Evolutionary conservation across 2,888 invertebrate genomes (phyloP), one percentile per base, ranked within the genome.

Genomic region (Ectobius pallidus): DNA sequence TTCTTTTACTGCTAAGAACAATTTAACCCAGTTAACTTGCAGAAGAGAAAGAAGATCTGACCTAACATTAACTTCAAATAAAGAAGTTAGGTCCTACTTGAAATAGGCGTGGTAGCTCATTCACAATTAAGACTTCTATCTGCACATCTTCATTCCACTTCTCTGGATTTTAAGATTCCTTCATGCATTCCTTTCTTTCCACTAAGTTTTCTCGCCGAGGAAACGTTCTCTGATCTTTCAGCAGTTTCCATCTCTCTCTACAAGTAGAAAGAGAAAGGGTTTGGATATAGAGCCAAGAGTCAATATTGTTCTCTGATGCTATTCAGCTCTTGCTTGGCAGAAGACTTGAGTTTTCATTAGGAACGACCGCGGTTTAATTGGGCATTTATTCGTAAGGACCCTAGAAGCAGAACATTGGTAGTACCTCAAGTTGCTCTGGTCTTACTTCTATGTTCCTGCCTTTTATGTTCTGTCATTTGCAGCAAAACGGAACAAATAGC

Each of bases 41-140:
- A 14, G 25, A 52, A 7, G 9, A 25, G 52, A 6, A 52, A 1
- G 22, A 52, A 14, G 9, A 39, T 14, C 52, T 25, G 25, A 52
- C 52, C 52, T 52, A 22, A 52, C 52, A 25, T 52, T 52, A 52
- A 14, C 2, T 52, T 1, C 20, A 52, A 52, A 25, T 52, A 25
- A 52, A 52, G 25, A 25, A 52, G 20, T 52, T 52, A 25, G 16
- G 25, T 11, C 22, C 52, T 25, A 52, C 52, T 3, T 25, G 52
- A 11, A 52, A 52, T 52, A 25, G 52, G 52, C 52, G 52, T 52
- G 52, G 52, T 25, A 25, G 52, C 25, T 52, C 52, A 22, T 22
- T 14, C 11, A 25, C 52, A 52, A 52, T 52, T 52, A 52, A 52
- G 52, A 52, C 25, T 52, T 52, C 52, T 22, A 20, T 14, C 20